Evolutionary conservation across 2,113 vertebrate species (phyloP).

Genomic region (Pseudorhombus dupliciocellatus): DNA sequence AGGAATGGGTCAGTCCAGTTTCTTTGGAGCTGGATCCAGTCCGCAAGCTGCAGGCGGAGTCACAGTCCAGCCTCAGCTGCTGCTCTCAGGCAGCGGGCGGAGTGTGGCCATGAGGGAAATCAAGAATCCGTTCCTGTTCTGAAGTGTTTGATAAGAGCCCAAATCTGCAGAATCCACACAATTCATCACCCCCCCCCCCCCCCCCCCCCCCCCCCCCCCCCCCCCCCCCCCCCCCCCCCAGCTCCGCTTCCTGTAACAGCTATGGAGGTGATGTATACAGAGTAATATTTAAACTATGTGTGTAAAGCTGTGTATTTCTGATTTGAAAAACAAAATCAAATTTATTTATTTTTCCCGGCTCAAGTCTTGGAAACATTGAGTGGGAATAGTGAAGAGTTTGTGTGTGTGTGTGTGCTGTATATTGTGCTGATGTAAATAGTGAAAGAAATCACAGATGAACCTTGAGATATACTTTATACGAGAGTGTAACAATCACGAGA

Average conservation of each 20-base stretch:
- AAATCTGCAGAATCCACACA: too few species aligned
- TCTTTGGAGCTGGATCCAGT: slow-evolving; percentile 22
- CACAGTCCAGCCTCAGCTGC: slow-evolving; percentile 3
- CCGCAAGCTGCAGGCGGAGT: not conserved
- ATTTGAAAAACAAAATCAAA: not conserved
- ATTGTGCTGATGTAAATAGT: slow-evolving; percentile 72
- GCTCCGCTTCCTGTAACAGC: not conserved
- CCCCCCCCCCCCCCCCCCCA: too few species aligned
- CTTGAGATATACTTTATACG: slow-evolving; percentile 65
- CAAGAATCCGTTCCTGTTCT: slow-evolving; percentile 64
- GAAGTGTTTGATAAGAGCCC: not conserved
- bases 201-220: too few species aligned
- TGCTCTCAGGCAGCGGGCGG: not conserved
- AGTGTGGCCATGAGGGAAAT: slow-evolving; percentile 7
- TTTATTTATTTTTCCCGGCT: not conserved
- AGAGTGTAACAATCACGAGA: slow-evolving; percentile 59
- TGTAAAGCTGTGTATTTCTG: not conserved
- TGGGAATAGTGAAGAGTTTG: slow-evolving; percentile 12
- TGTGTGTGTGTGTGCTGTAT: slow-evolving; percentile 16
- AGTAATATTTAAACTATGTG: not conserved
- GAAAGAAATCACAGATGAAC: slow-evolving; percentile 61
- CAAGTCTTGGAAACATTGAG: slow-evolving; percentile 3
- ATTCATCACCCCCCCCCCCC: too few species aligned
- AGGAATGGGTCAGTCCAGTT: slow-evolving; percentile 16
- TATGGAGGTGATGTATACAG: not conserved